Percentiles rank a stretch among this genome's conserved stretches.
Conservation (phyloP, 2,797 vertebrate species). For the Coracias cyanogaster region DNA sequence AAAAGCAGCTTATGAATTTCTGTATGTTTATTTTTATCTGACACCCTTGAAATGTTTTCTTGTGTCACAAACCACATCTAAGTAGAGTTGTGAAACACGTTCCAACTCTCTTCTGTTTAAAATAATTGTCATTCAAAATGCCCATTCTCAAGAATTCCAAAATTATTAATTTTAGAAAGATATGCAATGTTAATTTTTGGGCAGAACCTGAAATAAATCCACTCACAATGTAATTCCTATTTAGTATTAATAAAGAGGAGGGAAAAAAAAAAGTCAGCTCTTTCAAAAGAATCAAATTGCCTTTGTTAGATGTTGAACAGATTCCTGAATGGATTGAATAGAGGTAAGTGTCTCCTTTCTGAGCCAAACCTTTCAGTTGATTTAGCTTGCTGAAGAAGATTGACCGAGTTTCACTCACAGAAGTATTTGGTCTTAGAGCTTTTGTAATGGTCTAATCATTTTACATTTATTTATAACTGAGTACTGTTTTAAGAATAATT, state of each 20-base stretch:
- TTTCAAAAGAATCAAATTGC: not conserved
- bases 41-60: not conserved
- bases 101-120: not conserved
- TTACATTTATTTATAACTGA: not conserved
- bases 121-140: not conserved
- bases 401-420: not conserved
- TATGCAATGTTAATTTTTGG: fast-evolving
- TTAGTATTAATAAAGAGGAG: not conserved
- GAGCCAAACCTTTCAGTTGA: not conserved
- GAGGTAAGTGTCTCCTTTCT: not conserved
- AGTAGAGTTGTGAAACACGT: not conserved
- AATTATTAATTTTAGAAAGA: not conserved
- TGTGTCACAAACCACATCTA: not conserved
- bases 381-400: not conserved
- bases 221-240: not conserved
- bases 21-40: not conserved
- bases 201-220: not conserved
- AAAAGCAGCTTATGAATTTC: not conserved
- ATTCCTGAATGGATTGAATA: not conserved
- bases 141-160: not conserved
- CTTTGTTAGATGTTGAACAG: not conserved
- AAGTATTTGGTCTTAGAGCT: not conserved
- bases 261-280: fast-evolving
- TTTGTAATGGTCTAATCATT: not conserved
- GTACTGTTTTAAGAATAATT: not conserved